Base-by-base conservation (phyloP, 2,888 invertebrate genomes). In the Cheilosia grossa region DNA sequence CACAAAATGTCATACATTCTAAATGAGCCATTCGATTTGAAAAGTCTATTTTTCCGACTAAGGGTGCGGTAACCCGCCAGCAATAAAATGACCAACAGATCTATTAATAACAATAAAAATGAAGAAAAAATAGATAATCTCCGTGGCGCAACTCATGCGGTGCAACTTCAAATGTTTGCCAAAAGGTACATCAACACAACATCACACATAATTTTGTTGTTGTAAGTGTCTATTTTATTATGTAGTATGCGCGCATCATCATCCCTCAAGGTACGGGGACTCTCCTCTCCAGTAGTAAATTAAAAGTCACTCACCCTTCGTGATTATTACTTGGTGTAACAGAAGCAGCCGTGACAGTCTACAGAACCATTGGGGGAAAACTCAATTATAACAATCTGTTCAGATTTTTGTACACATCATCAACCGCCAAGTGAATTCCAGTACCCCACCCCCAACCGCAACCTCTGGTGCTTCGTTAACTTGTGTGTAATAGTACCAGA, bases 301-400 rank as follows among this genome's bases (percentile, higher is more conserved):
- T 91, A 91, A 91, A 91, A 91, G 89, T 90, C 90, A 90, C 90
- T 90, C 91, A 91, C 90, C 90, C 90, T 88, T 75, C 67, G 59
- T 77, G 85, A 72, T 83, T 67, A 64, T 80, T 58, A 66, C 56
- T 72, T 75, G 66, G 47, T n/a, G 40, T 40, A 44, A 33, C 21
- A 66, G 47, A 15, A 66, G 78, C 27, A 67, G 42, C 63, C n/a
- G 33, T 63, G 85, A 49, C 75, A 86, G 87, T 79, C 87, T 54
- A 49, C 77, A 47, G 51, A 21, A 44, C 40, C 47, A 61, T 44
- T 63, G 81, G 88, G 88, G 88, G 88, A 88, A 91, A 91, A 91
- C 91, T 91, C 91, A 91, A 91, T 91, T 91, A 91, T 91, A 90
- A 90, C 91, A 91, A 91, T 91, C 91, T 91, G 91, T 91, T 91